Conservation (phyloP, 1,140 invertebrate genomes). For the Lamellibrachia luymesi region DNA sequence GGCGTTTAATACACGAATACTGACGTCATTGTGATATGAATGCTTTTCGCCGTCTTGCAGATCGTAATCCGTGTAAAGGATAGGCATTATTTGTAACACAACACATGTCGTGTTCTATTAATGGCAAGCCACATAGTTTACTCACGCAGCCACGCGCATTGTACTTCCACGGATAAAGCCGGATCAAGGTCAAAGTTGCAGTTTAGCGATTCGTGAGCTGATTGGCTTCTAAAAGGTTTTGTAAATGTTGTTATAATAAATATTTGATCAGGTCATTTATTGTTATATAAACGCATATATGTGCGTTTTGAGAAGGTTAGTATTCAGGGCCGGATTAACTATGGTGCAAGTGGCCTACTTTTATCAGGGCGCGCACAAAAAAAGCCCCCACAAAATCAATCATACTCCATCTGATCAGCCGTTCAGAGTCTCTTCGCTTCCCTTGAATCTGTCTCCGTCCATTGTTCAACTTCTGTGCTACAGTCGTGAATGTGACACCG, state of each 20-base stretch:
- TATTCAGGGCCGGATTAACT: too few species aligned
- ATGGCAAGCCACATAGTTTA: neutral
- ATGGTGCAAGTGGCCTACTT: too few species aligned
- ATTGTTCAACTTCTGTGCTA: too few species aligned
- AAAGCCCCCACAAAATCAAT: too few species aligned
- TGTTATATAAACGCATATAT: neutral
- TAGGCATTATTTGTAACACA: neutral
- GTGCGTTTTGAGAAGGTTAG: too few species aligned
- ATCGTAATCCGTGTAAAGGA: neutral
- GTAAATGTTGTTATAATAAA: neutral
- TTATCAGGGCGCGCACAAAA: too few species aligned
- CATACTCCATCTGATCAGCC: too few species aligned
- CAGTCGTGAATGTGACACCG: too few species aligned
- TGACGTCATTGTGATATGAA: neutral
- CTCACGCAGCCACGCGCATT: neutral
- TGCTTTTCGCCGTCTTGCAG: neutral
- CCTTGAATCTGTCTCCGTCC: too few species aligned
- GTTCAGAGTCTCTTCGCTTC: too few species aligned
- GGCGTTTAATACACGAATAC: neutral
- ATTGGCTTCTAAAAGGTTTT: neutral
- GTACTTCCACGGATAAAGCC: neutral
- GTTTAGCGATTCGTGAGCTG: neutral
- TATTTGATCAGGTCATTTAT: neutral
- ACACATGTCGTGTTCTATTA: neutral
- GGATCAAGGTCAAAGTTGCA: neutral